These are phyloP conservation scores for Sarcophaga peregrina DNA, from an alignment of 1,140 invertebrate genomes.

Conservation along the genomic window DNA sequence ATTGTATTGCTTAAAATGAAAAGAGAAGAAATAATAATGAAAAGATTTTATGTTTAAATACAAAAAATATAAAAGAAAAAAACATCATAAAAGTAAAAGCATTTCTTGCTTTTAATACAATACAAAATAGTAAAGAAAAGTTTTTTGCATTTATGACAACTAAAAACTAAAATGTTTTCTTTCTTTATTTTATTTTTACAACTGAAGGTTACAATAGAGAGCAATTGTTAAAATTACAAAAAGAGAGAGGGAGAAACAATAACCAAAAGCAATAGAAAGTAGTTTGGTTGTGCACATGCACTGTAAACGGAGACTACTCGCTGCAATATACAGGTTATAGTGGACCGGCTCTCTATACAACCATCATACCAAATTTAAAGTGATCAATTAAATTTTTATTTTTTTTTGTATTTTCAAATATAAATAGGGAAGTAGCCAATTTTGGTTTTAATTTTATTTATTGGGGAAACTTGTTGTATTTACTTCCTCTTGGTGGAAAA, in stretches of 20 bases:
- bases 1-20: not conserved
- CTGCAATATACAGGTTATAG: too few species aligned
- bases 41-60: not conserved
- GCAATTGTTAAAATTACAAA: not conserved
- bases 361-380: too few species aligned
- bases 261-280: slow-evolving; percentile 18
- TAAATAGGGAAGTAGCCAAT: not conserved
- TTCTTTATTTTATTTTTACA: not conserved
- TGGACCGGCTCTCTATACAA: too few species aligned
- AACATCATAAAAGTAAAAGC: not conserved
- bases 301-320: too few species aligned
- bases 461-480: too few species aligned
- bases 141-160: not conserved
- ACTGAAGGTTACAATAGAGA: not conserved
- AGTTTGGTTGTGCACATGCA: not conserved
- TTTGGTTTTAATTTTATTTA: not conserved
- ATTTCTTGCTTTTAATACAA: not conserved
- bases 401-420: not conserved
- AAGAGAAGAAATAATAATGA: not conserved
- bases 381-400: too few species aligned
- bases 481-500: not conserved
- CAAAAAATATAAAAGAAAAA: not conserved
- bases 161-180: not conserved
- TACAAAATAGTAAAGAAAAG: not conserved
- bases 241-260: not conserved